A percentile compares a stretch with the other conserved stretches of the same genome.
These are phyloP conservation scores for Microhierax caerulescens DNA, from an alignment of 2,797 vertebrate species.

Conservation along the genomic window DNA sequence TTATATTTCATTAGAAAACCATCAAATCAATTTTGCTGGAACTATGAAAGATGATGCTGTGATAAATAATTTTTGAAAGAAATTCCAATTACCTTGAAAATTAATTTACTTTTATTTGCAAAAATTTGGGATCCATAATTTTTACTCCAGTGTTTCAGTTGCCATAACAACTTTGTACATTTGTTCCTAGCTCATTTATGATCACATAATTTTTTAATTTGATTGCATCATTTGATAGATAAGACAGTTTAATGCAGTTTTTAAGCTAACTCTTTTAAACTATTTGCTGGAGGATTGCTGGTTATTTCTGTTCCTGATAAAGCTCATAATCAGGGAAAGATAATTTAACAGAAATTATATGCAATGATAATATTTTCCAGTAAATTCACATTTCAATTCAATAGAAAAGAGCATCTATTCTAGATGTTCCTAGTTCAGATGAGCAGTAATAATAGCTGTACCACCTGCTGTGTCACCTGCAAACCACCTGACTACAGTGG, in stretches of 20 bases:
- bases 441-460: neutral
- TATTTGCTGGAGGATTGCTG: slow-evolving; percentile 16
- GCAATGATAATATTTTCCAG: neutral
- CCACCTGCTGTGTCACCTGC: neutral
- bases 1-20: slow-evolving; percentile 46
- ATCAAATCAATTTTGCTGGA: slow-evolving; percentile 36
- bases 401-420: neutral
- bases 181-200: slow-evolving; percentile 35
- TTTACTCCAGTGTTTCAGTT: slow-evolving; percentile 29
- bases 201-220: slow-evolving; percentile 52
- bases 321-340: neutral
- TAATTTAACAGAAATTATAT: slow-evolving; percentile 48
- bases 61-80: slow-evolving; percentile 44
- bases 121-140: slow-evolving; percentile 39
- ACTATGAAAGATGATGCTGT: neutral
- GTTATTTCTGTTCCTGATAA: slow-evolving; percentile 50
- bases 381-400: neutral
- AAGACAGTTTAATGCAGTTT: slow-evolving; percentile 42
- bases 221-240: slow-evolving; percentile 46
- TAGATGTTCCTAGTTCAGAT: neutral
- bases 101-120: slow-evolving; percentile 53
- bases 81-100: slow-evolving; percentile 50
- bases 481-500: neutral
- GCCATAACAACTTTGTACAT: slow-evolving; percentile 42
- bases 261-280: slow-evolving; percentile 48